Evolutionary conservation across 92 coral and sea anemone species (phyloP), one percentile per base, ranked within the genome.

Genomic region (Porites divaricata): DNA sequence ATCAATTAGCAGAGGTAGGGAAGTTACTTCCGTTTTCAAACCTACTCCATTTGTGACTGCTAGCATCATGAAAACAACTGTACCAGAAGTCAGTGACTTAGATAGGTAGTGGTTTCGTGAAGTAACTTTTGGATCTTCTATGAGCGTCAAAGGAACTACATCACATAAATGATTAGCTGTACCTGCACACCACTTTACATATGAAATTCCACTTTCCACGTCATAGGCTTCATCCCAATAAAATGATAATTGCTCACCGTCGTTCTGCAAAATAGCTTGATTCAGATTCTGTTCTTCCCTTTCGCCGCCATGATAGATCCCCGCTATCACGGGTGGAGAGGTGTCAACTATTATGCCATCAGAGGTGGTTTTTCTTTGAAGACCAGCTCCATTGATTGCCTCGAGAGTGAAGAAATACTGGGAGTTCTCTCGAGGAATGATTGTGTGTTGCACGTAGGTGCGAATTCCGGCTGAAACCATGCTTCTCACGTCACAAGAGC

Each of bases 371-470:
- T 69, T 28, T 6, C 68, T 58, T 17, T 74, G 81, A 20, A 89
- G 71, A 26, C 98, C 98, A 52, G 98, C 98, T 7, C 97, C 93
- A 76, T 95, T 95, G 22, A 78, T 86, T 10, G 95, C 96, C 49
- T 69, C 83, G 61, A 95, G 80, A 1, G 95, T 89, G 61, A 93
- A 81, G 80, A 83, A 95, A 87, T 93, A 95, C 48, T 77, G 88
- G 21, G 61, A 80, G 35, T 93, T 92, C 61, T 91, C 91, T 79
- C 81, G 76, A 6, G 89, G 89, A 11, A 41, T 50, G 2, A 83
- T 64, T 8, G 73, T 17, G 77, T 86, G 84, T 64, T 81, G 25
- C 6, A 79, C 83, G 73, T 66, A 87, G 15, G 90, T 90, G n/a
- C 23, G 57, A 9, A 87, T 88, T n/a, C 79, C 92, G 50, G 83